Base-by-base conservation (phyloP, 2,797 vertebrate species). In the Pempheris klunzingeri region DNA sequence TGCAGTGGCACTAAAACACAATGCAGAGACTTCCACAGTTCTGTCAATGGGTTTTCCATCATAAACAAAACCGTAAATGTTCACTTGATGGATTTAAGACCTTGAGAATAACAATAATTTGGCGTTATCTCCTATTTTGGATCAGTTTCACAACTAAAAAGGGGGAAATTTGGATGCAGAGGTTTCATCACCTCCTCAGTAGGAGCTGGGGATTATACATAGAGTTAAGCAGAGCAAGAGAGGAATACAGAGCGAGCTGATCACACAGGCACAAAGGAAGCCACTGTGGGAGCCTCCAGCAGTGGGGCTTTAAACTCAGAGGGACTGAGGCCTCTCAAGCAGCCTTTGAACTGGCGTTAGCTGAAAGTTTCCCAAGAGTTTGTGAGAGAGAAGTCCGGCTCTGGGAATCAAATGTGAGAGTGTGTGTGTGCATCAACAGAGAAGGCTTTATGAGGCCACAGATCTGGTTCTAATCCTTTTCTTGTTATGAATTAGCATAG, bases 231-330 rank as follows among this genome's bases (percentile, higher is more conserved):
- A 26, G 81, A 82, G 85, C 88, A 69, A 79, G 85, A 78, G 77
- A 50, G 87, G 93, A 93, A 93, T 92, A 93, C 90, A 87, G 89
- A 94, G 88, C 54, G 63, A 78, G 86, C 59, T 62, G 83, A 38
- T 83, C 83, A 69, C 84, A 80, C 74, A 52, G 80, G 83, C 87
- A 94, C 92, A 93, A 93, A 92, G 88, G 89, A 84, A 72, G 87
- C 85, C 83, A 90, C 90, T 93, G 91, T 93, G 90, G 85, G 91
- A 92, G 90, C 89, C 67, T 89, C 87, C 81, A 88, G 82, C 80
- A 79, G 84, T n/a, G 3, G 65, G 75, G 83, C 83, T 88, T 84
- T 79, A 93, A 34, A 86, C 84, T 85, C 85, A 24, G 54, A 72
- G 71, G 85, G 69, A 65, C 80, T 6, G n/a, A 85, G 80, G 86